Conservation (phyloP, 2,113 vertebrate species). For the Percopsis transmontana region DNA sequence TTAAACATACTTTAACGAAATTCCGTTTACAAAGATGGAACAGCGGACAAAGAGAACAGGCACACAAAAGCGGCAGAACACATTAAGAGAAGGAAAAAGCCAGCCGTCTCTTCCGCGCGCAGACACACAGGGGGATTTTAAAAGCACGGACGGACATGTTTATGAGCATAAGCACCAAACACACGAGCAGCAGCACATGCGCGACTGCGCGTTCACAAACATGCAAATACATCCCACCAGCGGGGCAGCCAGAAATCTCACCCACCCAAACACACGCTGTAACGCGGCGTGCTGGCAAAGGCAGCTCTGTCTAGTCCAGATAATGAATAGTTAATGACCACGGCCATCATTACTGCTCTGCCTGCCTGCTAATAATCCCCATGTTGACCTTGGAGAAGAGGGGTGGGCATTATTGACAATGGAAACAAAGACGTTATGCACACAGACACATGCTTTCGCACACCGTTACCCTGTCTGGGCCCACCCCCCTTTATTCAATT, state of each 20-base stretch:
- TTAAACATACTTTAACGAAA: constrained; percentile 35
- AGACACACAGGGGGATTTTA: not conserved
- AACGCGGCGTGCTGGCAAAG: not conserved
- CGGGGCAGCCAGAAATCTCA: not conserved
- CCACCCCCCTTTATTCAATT: constrained; percentile 9
- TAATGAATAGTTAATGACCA: constrained; percentile 74
- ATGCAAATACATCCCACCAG: constrained; percentile 1
- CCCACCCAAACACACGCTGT: not conserved
- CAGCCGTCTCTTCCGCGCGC: constrained; percentile 29
- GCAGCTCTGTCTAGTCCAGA: constrained; percentile 4
- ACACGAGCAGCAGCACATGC: not conserved
- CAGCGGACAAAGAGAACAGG: constrained; percentile 27
- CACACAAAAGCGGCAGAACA: constrained; percentile 22
- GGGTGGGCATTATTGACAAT: constrained; percentile 25
- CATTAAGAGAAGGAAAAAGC: constrained; percentile 1
- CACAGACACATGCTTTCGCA: not conserved
- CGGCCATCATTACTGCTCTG: constrained; percentile 46
- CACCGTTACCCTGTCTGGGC: not conserved
- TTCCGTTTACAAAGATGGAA: constrained; percentile 1
- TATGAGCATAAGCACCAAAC: not conserved
- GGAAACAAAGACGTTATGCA: constrained; percentile 26
- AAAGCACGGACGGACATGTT: not conserved
- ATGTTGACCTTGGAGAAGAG: constrained; percentile 63
- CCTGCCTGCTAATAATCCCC: constrained; percentile 45
- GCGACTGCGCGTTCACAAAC: constrained; percentile 15